Base-by-base conservation (phyloP, 1,140 invertebrate species). In the Physella acuta region DNA sequence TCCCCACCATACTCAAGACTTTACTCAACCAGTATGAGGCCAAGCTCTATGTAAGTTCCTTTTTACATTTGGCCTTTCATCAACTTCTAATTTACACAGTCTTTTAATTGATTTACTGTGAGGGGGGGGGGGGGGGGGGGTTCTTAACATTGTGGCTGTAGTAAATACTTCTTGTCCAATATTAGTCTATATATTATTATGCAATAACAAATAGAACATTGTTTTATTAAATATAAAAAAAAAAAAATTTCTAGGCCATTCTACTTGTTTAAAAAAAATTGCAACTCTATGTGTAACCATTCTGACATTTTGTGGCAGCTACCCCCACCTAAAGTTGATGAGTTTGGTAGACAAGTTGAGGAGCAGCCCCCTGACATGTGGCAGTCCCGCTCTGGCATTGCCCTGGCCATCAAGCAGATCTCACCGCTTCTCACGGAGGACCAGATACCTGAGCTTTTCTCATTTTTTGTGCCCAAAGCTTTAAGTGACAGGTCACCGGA, bases 321-420 rank as follows among this genome's bases (percentile, higher is more conserved):
- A 86, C 92, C 94, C 71, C 93, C 93, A 20, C 91, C 93, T 4
- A 90, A 92, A 80, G 82, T 94, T 58, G 95, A 99, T 84, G 90
- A 92, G 81, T 95, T 98, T 87, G 95, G 95, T 44, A 90, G 97
- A 55, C 90, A 94, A 75, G 87, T 95, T 24, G 90, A 91, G 76
- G 91, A 93, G 74, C 90, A 92, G 37, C 75, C 78, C 20, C 87
- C 93, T 51, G 95, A 98, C 84, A 89, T 90, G 71, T 99, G 94
- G 94, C 90, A 91, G 67, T 91, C 92, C 1, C 87, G 97, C 53
- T 89, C 91, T 74, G 97, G 96, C 24, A 91, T 95, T 59, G 95
- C 93, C 0, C 86, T 94, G 64, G 78, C 81, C 4, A 44, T 85
- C 30, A 74, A 75, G 5, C 74, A 82, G 49, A 72, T 85, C 4